These are phyloP conservation scores for Pentalonia nigronervosa DNA, from an alignment of 1,140 invertebrate species.

Conservation along the genomic window DNA sequence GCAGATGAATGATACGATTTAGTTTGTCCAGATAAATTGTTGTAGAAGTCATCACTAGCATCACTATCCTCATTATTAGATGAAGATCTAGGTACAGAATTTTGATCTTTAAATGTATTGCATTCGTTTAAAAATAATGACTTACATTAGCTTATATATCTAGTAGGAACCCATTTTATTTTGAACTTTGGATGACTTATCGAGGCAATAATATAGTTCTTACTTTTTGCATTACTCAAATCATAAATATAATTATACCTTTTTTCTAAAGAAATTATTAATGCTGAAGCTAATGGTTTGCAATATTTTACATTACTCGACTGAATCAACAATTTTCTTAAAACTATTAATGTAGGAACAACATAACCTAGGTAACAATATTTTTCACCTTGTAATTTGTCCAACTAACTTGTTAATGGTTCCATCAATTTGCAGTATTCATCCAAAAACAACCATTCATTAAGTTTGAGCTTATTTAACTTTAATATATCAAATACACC, in stretches of 20 bases:
- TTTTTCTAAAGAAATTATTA: neutral
- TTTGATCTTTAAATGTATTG: neutral
- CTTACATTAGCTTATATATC: neutral
- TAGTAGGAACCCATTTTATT: neutral
- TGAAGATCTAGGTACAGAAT: neutral
- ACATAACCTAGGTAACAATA: slow-evolving; percentile 3
- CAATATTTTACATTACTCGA: neutral
- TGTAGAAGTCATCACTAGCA: neutral
- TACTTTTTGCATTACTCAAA: neutral
- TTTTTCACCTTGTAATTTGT: neutral
- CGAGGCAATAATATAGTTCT: neutral
- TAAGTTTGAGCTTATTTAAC: neutral
- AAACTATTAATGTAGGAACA: neutral
- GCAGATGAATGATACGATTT: no score
- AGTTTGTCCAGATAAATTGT: neutral
- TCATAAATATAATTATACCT: neutral
- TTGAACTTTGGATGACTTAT: neutral
- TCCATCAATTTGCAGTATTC: neutral
- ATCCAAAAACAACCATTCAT: neutral
- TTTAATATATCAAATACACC: neutral
- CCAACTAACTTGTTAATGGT: neutral
- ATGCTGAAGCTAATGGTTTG: neutral
- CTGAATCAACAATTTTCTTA: neutral
- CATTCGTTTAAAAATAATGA: neutral
- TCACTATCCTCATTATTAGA: neutral